Evolutionary conservation across 1,140 invertebrate species (phyloP), one percentile per base, ranked within the genome.

Genomic region (Drosophila bocki): DNA sequence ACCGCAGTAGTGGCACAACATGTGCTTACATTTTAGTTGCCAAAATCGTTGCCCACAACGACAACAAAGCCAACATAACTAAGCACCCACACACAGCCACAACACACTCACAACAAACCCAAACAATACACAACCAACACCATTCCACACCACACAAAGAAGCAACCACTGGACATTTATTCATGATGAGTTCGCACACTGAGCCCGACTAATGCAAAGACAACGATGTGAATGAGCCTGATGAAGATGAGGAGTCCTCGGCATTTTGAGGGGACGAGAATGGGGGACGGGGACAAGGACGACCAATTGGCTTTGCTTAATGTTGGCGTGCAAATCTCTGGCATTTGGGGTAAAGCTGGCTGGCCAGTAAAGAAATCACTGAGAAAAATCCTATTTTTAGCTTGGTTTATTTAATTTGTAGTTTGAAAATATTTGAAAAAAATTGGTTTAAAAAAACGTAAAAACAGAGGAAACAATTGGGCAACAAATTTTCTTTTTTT

Each of bases 291-390:
- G 48, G 47, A 50, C 35, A 59, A 72, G 59, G 61, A 64, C 69
- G 61, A 85, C 84, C 84, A 87, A 87, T 87, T 87, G 84, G 84
- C 84, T 87, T 87, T 88, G 80, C 84, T 78, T 88, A 87, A 87
- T 87, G 84, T 75, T 54, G 47, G 84, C 72, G 77, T 88, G 84
- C 84, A 87, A 87, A 87, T 87, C 84, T 88, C 84, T 58, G 71
- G 81, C 76, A 82, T 85, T 86, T 88, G 63, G 71, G 67, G 79
- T 54, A 68, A 68, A 54, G 70, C 63, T 64, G 32, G 5, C 29
- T 48, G 44, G 42, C 67, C 44, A 51, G 32, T n/a, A 57, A 35
- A 19, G 53, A 12, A 47, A 50, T 37, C 37, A 57, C 53, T 26
- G 57, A 22, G 6, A 22, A 22, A 22, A 56, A 3, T 8, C 53